Conservation (phyloP, 2,113 vertebrate species). For the Alces alces region DNA sequence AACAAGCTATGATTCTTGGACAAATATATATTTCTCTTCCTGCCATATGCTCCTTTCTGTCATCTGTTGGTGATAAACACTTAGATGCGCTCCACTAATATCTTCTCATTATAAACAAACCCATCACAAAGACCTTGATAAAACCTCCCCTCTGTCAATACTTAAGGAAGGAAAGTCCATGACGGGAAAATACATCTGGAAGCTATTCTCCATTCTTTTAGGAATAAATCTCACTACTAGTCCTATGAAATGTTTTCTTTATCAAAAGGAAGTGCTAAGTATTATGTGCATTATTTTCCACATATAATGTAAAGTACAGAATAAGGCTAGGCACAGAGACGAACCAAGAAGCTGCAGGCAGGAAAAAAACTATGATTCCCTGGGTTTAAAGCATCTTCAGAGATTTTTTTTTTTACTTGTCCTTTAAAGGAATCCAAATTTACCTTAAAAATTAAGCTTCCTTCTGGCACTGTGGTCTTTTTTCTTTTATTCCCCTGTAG, state of each 20-base stretch:
- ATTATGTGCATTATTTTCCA: constrained; percentile 71
- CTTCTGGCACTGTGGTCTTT: constrained; percentile 43
- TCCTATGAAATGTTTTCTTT: constrained; percentile 69
- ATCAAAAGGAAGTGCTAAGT: constrained; percentile 71
- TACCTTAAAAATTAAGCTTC: constrained; percentile 71
- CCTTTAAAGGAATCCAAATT: constrained; percentile 70
- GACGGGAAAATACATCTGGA: constrained; percentile 72
- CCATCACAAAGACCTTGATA: constrained; percentile 74
- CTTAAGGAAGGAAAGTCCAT: constrained; percentile 43
- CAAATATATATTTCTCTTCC: constrained; percentile 72
- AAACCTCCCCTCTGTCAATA: constrained; percentile 73
- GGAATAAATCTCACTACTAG: constrained; percentile 64
- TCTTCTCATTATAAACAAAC: constrained; percentile 75
- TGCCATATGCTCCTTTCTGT: constrained; percentile 74
- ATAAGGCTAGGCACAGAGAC: constrained; percentile 60
- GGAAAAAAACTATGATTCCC: constrained; percentile 64
- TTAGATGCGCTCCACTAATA: constrained; percentile 71
- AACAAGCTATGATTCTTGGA: constrained; percentile 69
- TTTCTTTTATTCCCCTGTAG: constrained; percentile 47
- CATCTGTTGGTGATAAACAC: constrained; percentile 68
- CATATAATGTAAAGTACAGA: constrained; percentile 64
- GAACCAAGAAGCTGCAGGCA: constrained; percentile 67
- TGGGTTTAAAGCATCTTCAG: constrained; percentile 45
- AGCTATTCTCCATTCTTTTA: constrained; percentile 61
- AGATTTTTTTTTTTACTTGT: constrained; percentile 46